These are phyloP conservation scores for Buceros bicornis DNA, from an alignment of 2,797 vertebrate species.

Conservation along the genomic window DNA sequence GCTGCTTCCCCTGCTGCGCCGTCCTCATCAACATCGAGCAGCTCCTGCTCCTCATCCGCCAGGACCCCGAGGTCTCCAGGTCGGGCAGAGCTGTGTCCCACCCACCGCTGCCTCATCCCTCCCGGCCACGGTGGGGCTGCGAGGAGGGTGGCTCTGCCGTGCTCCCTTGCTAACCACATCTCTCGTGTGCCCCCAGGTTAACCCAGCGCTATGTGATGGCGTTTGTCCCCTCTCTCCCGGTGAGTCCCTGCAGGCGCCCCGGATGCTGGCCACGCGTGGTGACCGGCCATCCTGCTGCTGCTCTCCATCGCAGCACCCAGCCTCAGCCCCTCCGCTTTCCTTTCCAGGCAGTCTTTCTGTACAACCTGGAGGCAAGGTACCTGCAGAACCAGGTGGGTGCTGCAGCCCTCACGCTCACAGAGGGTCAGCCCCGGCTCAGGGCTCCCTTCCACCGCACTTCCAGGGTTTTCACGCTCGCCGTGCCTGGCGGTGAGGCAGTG, in stretches of 20 bases:
- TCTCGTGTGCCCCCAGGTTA: slow-evolving; percentile 76
- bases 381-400: slow-evolving; percentile 80
- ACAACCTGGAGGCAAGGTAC: slow-evolving; percentile 82
- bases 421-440: neutral
- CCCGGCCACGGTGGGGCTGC: accelerated
- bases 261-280: accelerated
- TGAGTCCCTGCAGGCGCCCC: slow-evolving; percentile 74
- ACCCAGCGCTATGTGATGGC: slow-evolving; percentile 84
- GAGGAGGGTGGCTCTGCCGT: accelerated
- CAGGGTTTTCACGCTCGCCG: accelerated
- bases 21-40: slow-evolving; percentile 88
- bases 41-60: slow-evolving; percentile 81
- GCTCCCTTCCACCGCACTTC: accelerated
- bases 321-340: neutral
- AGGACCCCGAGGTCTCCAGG: slow-evolving; percentile 87
- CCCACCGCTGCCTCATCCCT: neutral
- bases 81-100: neutral
- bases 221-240: slow-evolving; percentile 89
- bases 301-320: neutral
- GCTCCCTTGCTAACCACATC: neutral
- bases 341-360: slow-evolving; percentile 87
- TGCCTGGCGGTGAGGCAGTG: accelerated
- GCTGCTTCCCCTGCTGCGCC: slow-evolving; percentile 89
- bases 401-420: accelerated
- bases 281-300: neutral